These are phyloP conservation scores for Mycteria americana DNA, from an alignment of 2,797 vertebrate genomes.

Conservation along the genomic window DNA sequence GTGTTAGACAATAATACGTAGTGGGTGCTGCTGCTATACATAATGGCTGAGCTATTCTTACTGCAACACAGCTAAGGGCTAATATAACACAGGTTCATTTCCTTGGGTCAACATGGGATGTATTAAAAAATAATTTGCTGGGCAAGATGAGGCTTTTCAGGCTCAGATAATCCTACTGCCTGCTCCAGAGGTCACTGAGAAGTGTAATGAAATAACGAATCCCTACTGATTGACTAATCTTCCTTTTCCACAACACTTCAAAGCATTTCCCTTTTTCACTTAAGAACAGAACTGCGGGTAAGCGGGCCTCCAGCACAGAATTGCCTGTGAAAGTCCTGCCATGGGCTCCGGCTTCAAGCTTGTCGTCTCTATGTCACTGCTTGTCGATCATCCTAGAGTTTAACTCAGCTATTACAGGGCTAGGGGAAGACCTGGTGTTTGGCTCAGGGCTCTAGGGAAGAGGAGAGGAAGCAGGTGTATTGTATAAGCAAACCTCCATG, in stretches of 20 bases:
- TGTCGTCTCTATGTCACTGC: background rate
- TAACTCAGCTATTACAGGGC: background rate
- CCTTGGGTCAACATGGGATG: background rate
- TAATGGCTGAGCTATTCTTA: background rate
- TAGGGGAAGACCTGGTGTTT: background rate
- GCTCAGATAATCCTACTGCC: background rate
- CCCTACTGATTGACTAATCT: constrained; percentile 70
- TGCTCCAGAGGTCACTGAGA: constrained; percentile 36
- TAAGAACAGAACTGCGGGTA: constrained; percentile 24
- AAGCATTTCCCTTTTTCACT: constrained; percentile 43
- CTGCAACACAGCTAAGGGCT: background rate
- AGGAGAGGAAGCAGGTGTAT: constrained; percentile 13
- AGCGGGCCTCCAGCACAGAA: background rate
- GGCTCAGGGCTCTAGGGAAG: background rate
- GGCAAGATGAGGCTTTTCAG: background rate
- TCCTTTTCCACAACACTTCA: constrained; percentile 49
- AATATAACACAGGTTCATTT: constrained; percentile 32
- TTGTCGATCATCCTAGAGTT: background rate
- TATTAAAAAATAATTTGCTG: constrained; percentile 7
- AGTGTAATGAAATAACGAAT: constrained; percentile 23
- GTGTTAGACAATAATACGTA: background rate
- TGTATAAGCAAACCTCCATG: background rate
- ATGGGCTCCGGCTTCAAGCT: background rate
- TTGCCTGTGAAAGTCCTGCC: background rate
- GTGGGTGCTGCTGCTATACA: background rate